Evolutionary conservation across 2,797 vertebrate genomes (phyloP).

Genomic region (Molossus molossus): DNA sequence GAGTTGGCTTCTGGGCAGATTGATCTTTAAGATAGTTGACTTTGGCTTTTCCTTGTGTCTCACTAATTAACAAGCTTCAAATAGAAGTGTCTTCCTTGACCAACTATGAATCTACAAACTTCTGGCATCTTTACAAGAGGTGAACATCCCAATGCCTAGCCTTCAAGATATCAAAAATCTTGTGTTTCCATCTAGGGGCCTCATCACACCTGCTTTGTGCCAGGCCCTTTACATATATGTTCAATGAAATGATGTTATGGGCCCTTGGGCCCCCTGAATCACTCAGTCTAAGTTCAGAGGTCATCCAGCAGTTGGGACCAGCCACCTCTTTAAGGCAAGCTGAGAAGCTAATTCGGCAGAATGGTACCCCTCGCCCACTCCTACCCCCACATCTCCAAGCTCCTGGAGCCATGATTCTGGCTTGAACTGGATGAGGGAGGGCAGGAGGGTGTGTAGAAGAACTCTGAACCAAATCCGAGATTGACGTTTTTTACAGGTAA

Average conservation of each 20-base stretch:
- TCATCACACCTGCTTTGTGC: neutral
- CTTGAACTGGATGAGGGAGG: neutral
- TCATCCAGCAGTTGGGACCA: neutral
- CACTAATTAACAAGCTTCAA: neutral
- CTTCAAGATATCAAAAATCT: neutral
- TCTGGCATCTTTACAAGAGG: neutral
- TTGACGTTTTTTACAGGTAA: neutral
- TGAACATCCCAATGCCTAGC: neutral
- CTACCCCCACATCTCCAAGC: neutral
- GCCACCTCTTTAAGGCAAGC: neutral
- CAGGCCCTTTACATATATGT: neutral
- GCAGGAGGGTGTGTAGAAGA: neutral
- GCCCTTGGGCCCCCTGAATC: neutral
- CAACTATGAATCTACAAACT: neutral
- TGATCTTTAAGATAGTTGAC: neutral
- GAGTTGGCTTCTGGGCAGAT: neutral
- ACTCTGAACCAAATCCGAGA: neutral
- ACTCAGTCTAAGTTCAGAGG: neutral
- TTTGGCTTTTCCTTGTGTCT: neutral
- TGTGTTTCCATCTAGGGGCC: neutral
- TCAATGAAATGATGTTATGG: too few species aligned
- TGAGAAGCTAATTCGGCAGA: neutral
- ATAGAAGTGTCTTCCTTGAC: neutral
- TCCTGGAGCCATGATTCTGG: neutral
- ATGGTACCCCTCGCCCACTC: neutral